Evolutionary conservation across 1,140 invertebrate genomes (phyloP), one percentile per base, ranked within the genome.

Genomic region (Tetranychus cinnabarinus): DNA sequence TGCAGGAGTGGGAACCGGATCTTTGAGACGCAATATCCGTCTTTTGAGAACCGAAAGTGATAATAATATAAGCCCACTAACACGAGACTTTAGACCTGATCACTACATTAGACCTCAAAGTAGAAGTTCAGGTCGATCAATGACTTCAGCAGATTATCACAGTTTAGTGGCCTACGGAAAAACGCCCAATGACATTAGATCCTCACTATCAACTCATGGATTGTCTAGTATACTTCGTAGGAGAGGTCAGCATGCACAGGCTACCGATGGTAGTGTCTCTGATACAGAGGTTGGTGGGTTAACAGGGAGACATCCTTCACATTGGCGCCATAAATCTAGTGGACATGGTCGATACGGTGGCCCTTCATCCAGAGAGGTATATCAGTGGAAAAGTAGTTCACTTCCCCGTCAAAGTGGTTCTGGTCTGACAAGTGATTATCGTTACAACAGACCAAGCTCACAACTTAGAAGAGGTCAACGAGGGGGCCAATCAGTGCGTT

Each of bases 241-340:
- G 56, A 55, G 67, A 47, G 39, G 39, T 42, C 5, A 33, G 7
- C 50, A 52, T 23, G 7, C n/a, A 52, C 65, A 65, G 12, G 56
- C 63, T 37, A 68, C 82, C 54, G 74, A 89, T 64, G 87, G 89
- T 72, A 90, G 89, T 70, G 86, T 86, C 42, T 93, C 89, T 15
- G 91, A 96, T 69, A 93, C 90, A 0, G 91, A 97, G 76, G 85
- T 86, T 1, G 83, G 71, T 37, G 37, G 66, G 57, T 62, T n/a
- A 83, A 59, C 73, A 85, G 72, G 81, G 83, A 66, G 75, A 83
- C 67, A 81, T 87, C 74, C 78, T 35, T 23, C 8, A 36, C 37
- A 35, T 58, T 31, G 36, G 42, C 23, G 23, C n/a, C 37, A 12
- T 34, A 58, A 46, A 33, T 15, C 12, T 45, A 15, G 6, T n/a